These are phyloP conservation scores for Caenorhabditis sp. DNA, from an alignment of 2,888 invertebrate species.

Conservation along the genomic window DNA sequence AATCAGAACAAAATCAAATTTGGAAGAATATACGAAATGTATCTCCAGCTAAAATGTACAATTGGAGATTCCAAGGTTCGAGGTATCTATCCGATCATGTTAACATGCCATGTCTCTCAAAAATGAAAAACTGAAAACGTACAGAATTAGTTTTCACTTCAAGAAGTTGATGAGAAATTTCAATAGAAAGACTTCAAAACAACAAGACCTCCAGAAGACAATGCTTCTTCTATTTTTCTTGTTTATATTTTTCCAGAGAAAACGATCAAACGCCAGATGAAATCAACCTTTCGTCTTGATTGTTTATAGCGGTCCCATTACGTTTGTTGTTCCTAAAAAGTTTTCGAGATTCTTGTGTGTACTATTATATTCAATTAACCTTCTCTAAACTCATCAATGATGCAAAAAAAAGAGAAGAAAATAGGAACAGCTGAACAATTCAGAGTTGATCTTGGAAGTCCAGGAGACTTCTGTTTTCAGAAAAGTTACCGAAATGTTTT, in stretches of 20 bases:
- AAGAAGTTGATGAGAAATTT: background rate
- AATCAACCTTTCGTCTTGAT: constrained; percentile 25
- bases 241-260: constrained; percentile 10
- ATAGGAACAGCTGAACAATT: background rate
- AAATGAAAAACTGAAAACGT: background rate
- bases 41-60: too few relatives aligned
- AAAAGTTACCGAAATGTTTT: background rate
- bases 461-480: background rate
- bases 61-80: too few relatives aligned
- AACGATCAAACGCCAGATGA: constrained; percentile 31
- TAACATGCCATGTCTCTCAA: background rate
- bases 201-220: background rate
- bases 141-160: background rate
- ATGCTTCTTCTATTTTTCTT: constrained; percentile 3
- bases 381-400: background rate
- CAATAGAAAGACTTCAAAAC: background rate
- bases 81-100: too few relatives aligned
- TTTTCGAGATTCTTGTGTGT: background rate
- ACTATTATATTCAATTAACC: background rate
- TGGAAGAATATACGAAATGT: background rate
- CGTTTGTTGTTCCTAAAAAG: constrained; percentile 15
- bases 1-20: background rate
- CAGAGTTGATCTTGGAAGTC: background rate
- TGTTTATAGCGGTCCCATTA: constrained; percentile 12
- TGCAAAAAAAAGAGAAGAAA: background rate